A percentile compares a stretch with the other conserved stretches of the same genome.
Conservation (phyloP, 2,888 invertebrate genomes). For the Cyclophora albipunctata region DNA sequence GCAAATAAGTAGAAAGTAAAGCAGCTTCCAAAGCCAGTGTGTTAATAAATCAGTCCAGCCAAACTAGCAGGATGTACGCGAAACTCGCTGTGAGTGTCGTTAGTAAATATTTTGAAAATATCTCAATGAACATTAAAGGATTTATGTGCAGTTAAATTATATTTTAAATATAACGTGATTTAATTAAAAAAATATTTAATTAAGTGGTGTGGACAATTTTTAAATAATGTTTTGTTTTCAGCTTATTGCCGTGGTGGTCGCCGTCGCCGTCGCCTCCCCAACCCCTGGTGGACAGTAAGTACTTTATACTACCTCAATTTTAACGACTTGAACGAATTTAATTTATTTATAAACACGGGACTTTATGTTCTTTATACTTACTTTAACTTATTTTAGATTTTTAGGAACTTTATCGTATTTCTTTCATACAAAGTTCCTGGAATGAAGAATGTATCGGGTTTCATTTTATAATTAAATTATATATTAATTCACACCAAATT, state of each 20-base stretch:
- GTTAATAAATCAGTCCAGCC: slow-evolving; percentile 63
- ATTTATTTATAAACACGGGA: slow-evolving; percentile 7
- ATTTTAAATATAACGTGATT: background rate
- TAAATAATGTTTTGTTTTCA: slow-evolving; percentile 23
- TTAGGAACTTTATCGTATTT: background rate
- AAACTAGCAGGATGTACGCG: slow-evolving; percentile 63
- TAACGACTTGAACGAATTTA: background rate
- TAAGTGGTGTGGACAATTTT: background rate
- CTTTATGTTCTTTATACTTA: slow-evolving; percentile 1
- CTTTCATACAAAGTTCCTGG: background rate
- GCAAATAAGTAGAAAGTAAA: slow-evolving; percentile 55
- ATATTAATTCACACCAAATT: background rate
- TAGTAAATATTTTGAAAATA: background rate
- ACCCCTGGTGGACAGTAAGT: slow-evolving; percentile 65
- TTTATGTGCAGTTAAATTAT: background rate
- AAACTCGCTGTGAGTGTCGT: slow-evolving; percentile 64
- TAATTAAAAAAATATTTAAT: background rate
- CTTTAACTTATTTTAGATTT: no score
- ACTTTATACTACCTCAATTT: background rate
- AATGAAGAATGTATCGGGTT: background rate
- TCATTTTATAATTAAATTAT: background rate
- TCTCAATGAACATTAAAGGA: background rate
- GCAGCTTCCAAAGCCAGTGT: slow-evolving; percentile 49
- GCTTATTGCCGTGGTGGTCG: slow-evolving; percentile 55
- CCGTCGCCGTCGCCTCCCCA: slow-evolving; percentile 49